Conservation (phyloP, 2,797 vertebrate genomes). For the Enteromius thamalakanensis region DNA sequence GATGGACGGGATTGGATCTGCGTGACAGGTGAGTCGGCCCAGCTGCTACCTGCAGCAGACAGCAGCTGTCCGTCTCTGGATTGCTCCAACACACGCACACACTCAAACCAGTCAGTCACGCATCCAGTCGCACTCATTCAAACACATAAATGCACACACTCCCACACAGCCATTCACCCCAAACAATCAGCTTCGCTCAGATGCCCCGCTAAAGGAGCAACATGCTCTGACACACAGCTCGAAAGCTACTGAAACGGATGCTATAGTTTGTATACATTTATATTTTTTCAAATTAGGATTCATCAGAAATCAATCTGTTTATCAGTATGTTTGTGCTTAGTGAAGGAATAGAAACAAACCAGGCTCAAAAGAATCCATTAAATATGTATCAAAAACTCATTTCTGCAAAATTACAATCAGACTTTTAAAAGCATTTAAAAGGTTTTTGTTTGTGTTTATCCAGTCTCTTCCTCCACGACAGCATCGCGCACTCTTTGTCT, state of each 20-base stretch:
- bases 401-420: background rate
- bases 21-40: conserved; percentile 80
- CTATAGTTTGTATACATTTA: background rate
- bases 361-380: background rate
- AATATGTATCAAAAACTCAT: background rate
- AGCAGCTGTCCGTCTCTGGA: conserved; percentile 70
- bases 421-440: conserved; percentile 20
- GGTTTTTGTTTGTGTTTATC: conserved; percentile 1
- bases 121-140: conserved; percentile 53
- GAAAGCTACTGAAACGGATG: background rate
- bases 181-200: conserved; percentile 58
- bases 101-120: conserved; percentile 40
- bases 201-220: conserved; percentile 43
- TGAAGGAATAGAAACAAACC: background rate
- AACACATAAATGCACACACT: conserved; percentile 64
- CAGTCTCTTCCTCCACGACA: conserved; percentile 42
- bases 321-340: background rate
- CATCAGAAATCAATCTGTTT: background rate
- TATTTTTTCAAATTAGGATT: background rate
- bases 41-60: conserved; percentile 78
- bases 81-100: conserved; percentile 19
- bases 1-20: conserved; percentile 80
- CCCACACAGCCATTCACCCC: conserved; percentile 36
- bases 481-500: conserved; percentile 62
- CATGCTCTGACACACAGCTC: conserved; percentile 17